Evolutionary conservation across 2,888 invertebrate species (phyloP).

Genomic region (Villa cingulata): DNA sequence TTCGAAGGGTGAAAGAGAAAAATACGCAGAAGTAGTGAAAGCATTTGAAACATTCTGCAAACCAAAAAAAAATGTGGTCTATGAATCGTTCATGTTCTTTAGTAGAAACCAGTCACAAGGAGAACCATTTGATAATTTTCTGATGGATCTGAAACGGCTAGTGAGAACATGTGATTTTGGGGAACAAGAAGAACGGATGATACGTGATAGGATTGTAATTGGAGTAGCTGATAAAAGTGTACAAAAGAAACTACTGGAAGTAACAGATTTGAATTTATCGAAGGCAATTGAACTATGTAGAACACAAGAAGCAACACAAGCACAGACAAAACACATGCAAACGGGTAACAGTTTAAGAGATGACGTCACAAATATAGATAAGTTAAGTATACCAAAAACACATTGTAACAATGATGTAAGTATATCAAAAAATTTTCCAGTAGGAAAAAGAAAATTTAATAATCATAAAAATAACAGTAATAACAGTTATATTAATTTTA

Average conservation of each 20-base stretch:
- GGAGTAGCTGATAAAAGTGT: constrained; percentile 3
- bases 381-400: no score
- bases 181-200: background rate
- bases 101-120: background rate
- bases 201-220: constrained; percentile 5
- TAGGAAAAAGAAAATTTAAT: no score
- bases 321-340: constrained; percentile 2
- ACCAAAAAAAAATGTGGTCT: constrained; percentile 5
- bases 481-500: no score
- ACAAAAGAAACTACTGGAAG: constrained; percentile 6
- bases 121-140: constrained; percentile 7
- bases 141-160: constrained; percentile 9
- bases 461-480: no score
- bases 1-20: constrained; percentile 10
- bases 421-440: no score
- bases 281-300: background rate
- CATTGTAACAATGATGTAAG: no score
- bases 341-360: background rate
- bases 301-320: background rate
- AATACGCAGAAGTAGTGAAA: constrained; percentile 9
- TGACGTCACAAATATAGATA: background rate
- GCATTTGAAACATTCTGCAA: constrained; percentile 11
- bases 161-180: background rate
- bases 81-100: constrained; percentile 5
- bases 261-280: constrained; percentile 1